Conservation (phyloP, 2,888 invertebrate genomes). For the Carterocephalus palaemon region DNA sequence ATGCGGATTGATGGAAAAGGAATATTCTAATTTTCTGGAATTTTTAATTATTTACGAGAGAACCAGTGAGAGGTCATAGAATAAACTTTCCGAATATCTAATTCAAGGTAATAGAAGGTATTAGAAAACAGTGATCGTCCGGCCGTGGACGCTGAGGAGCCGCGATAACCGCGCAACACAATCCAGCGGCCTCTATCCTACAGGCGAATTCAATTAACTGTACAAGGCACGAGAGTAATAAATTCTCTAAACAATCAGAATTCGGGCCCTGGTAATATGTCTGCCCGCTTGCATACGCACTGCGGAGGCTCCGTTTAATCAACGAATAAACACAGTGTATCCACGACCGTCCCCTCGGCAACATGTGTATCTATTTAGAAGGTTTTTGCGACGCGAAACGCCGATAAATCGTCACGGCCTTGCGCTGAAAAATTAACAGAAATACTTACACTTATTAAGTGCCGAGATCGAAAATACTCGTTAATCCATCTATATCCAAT, state of each 20-base stretch:
- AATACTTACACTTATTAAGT: too few relatives aligned
- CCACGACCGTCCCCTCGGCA: conserved; percentile 44
- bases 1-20: too few relatives aligned
- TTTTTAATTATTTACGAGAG: too few relatives aligned
- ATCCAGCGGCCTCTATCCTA: conserved; percentile 71
- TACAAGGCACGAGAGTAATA: conserved; percentile 77
- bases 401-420: too few relatives aligned
- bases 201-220: conserved; percentile 78
- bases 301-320: conserved; percentile 75
- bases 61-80: too few relatives aligned
- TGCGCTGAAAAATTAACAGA: too few relatives aligned
- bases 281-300: conserved; percentile 75
- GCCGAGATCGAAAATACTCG: too few relatives aligned
- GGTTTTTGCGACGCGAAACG: conserved; percentile 10
- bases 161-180: conserved; percentile 65
- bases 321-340: conserved; percentile 70
- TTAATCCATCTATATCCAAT: too few relatives aligned
- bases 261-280: conserved; percentile 77
- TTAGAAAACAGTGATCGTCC: conserved; percentile 47
- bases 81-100: conserved; percentile 11
- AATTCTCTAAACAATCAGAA: conserved; percentile 80
- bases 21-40: too few relatives aligned
- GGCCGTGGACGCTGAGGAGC: conserved; percentile 54
- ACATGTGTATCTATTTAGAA: conserved; percentile 20
- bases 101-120: too few relatives aligned